Base-by-base conservation (phyloP, 2,888 invertebrate species). In the Sycophila texana region DNA sequence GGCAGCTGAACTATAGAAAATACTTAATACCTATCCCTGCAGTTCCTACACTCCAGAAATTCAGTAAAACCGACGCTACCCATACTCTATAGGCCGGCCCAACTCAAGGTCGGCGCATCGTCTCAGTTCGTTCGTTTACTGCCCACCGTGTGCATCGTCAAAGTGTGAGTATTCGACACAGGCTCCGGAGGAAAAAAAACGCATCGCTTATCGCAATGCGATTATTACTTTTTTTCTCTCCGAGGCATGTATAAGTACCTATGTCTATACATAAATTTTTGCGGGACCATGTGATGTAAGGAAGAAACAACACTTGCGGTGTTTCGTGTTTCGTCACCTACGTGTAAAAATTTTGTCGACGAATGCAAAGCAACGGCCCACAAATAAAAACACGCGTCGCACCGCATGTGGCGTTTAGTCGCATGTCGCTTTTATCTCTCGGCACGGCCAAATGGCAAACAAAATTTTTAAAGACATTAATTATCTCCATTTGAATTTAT, bases 301-400 rank as follows among this genome's bases (percentile, higher is more conserved):
- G n/a, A 20, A 60, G 47, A 53, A n/a, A 26, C 30, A 22, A 39
- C 10, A 39, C 39, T 39, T 39, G 39, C 39, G 39, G 39, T 39
- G 39, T 39, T 72, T 60, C 22, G 39, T 60, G 20, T 75, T 71
- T 63, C 67, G 61, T 70, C 76, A 76, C 14, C 39, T 13, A 22
- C 53, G 51, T 47, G 63, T 70, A n/a, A 75, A 79, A 71, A 66
- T 68, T 74, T 68, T 66, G 47, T 66, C 26, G 53, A 66, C 71
- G 65, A 70, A 79, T 65, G 53, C 51, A 71, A 60, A 74, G 51
- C 49, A 72, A 18, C 30, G 18, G 16, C 18, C 47, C 12, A 22
- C 22, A 2, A 4, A 75, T 66, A 66, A 71, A 76, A 67, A 22
- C 55, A 67, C 63, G 26, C 47, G 58, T 71, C 58, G 4, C 12